Evolutionary conservation across 2,797 vertebrate genomes (phyloP), one percentile per base, ranked within the genome.

Genomic region (Strix occidentalis): DNA sequence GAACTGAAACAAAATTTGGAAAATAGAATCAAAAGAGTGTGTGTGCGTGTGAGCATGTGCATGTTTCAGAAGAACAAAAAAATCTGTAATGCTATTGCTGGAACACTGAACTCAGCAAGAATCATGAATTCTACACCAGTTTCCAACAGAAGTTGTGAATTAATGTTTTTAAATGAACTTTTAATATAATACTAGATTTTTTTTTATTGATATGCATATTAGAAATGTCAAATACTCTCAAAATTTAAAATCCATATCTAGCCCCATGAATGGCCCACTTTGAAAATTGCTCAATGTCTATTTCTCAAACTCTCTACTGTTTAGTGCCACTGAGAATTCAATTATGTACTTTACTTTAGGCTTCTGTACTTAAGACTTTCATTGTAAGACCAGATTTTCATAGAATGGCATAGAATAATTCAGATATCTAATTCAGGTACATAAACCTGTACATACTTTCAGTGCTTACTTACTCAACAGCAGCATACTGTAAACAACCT

Each of bases 21-120:
- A 81, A 89, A 74, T 18, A 31, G 61, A 81, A 53, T 64, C 13
- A 29, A 31, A 37, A 45, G 20, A 17, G 14, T 5, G 23, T 5
- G 17, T 9, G 13, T 6, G 48, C 7, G 19, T 1, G 5, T 2
- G 11, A 9, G 29, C 3, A 10, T 6, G 2, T 6, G 2, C 7
- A 6, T 6, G 6, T 31, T 63, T 79, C 63, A 70, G 53, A 63
- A 76, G 37, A 87, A 80, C 17, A 81, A 74, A 83, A 85, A 83
- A 17, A 19, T 25, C 21, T 24, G 19, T 19, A 69, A 14, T 16
- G 37, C 6, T 39, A 18, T 8, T 26, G 57, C 50, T 68, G 29
- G 43, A 84, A 84, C 26, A 33, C 11, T 58, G 18, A 88, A 61
- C 29, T 69, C 46, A 1, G 28, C 15, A 53, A 58, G 41, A 82